Evolutionary conservation across 2,113 vertebrate species (phyloP), one percentile per base, ranked within the genome.

Genomic region (Dermatemys mawii): DNA sequence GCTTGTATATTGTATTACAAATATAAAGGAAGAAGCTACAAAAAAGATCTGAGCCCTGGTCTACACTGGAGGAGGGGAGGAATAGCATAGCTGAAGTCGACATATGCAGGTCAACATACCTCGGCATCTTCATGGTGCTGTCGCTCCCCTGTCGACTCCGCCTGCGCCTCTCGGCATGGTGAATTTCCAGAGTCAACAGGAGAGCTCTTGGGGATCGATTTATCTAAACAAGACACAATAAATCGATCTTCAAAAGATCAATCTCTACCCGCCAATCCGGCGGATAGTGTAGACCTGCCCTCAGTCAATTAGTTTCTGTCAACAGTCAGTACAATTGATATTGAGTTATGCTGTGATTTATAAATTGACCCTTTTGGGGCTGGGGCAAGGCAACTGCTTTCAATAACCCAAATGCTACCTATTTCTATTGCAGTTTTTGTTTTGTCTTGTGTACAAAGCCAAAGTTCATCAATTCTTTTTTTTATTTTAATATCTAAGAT

Each of bases 401-500:
- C 6, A 83, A 29, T 60, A 75, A 27, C 32, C 8, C 4, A 81
- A 88, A 87, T 88, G 49, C 8, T 91, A 24, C 24, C 86, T 90
- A 5, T 80, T 95, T 90, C 29, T 35, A 35, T 75, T 83, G 27
- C 8, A 88, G 21, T 41, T 46, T 76, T 76, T 76, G 24, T 76
- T 76, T 27, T 76, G 46, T 44, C 26, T 14, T 46, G 24, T 46
- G n/a, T 70, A 19, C n/a, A 70, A 38, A 46, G 29, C 26, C 5
- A 6, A 76, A 76, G 26, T 76, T 46, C 41, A 46, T 27, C 26
- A 90, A 19, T 38, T 84, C 51, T 79, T 38, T 24, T 24, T 24
- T 79, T 84, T 54, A 84, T 84, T 91, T 79, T 86, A 82, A 89
- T 84, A 78, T 96, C 89, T 95, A 96, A 97, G 94, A 57, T 79